Evolutionary conservation across 2,888 invertebrate species (phyloP).

Genomic region (Amphipyra berbera): DNA sequence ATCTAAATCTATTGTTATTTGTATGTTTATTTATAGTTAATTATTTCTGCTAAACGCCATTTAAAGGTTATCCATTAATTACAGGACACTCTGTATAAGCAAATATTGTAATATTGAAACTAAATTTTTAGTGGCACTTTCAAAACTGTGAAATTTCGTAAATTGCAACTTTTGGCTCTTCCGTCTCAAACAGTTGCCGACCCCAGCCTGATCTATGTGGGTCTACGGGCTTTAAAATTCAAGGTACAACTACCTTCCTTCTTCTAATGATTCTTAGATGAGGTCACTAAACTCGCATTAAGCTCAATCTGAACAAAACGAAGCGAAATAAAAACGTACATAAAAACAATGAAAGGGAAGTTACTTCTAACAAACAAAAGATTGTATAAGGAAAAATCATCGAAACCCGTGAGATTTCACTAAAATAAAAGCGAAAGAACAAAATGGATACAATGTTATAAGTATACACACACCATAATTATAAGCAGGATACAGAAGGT

Average conservation of each 20-base stretch:
- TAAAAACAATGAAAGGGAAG: constrained; percentile 43
- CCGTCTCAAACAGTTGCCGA: no score
- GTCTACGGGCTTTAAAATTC: neutral
- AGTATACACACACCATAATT: constrained; percentile 15
- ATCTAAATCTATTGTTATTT: no score
- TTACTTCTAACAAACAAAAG: constrained; percentile 55
- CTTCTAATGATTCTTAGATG: constrained; percentile 34
- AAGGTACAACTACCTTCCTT: constrained; percentile 6
- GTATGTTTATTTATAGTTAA: no score
- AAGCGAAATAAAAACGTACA: constrained; percentile 32
- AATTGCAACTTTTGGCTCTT: no score
- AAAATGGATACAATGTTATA: constrained; percentile 46
- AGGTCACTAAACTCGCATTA: constrained; percentile 47
- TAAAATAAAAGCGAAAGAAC: constrained; percentile 52
- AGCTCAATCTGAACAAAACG: constrained; percentile 38
- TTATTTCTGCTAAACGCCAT: no score
- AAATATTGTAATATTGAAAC: no score
- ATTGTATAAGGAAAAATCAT: constrained; percentile 53
- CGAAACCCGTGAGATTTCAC: constrained; percentile 55
- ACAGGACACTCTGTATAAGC: no score
- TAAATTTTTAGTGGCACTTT: no score
- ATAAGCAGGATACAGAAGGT: constrained; percentile 20
- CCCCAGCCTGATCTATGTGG: no score
- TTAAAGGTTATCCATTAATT: no score
- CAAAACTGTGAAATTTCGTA: no score